A percentile compares a stretch with the other conserved stretches of the same genome.
phyloP scores from a whole-genome alignment of 53 echinoderm and acorn worm genomes.

The Henricia sp. region DNA sequence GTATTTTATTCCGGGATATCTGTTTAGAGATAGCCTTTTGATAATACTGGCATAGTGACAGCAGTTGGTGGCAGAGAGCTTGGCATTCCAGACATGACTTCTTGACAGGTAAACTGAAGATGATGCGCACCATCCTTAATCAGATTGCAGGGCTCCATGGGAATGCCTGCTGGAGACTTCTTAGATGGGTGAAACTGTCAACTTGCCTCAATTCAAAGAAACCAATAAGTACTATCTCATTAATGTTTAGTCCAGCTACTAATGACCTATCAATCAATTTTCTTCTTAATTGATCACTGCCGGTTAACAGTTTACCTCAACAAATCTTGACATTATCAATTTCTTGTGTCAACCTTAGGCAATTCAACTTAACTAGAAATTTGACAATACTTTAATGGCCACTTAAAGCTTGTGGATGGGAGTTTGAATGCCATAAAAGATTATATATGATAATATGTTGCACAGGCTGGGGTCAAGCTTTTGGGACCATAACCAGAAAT shows the following conservation, averaged over 20 bases:
- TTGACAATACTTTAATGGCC: too few species aligned
- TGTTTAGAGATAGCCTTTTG: slow-evolving; percentile 35
- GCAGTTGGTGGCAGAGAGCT: slow-evolving; percentile 24
- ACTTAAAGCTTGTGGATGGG: too few species aligned
- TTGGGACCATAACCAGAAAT: too few species aligned
- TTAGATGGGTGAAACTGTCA: slow-evolving; percentile 57
- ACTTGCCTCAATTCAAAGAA: background rate
- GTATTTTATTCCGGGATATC: slow-evolving; percentile 18
- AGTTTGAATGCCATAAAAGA: too few species aligned
- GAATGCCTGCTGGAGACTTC: slow-evolving; percentile 41
- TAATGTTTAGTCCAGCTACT: slow-evolving; percentile 8
- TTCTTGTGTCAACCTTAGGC: too few species aligned
- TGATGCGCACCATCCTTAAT: slow-evolving; percentile 12
- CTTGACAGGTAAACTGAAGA: slow-evolving; percentile 50
- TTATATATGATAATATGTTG: too few species aligned
- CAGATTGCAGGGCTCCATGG: background rate
- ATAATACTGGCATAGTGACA: slow-evolving; percentile 23
- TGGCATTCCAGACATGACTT: slow-evolving; percentile 28
- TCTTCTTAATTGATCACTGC: background rate
- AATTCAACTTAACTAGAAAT: too few species aligned
- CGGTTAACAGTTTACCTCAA: background rate
- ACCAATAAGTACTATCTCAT: slow-evolving; percentile 21
- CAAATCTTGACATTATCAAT: background rate
- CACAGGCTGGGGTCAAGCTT: too few species aligned
- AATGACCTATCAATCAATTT: slow-evolving; percentile 7